These are phyloP conservation scores for Dicroscelio sp. DNA, from an alignment of 2,888 invertebrate species.

Conservation along the genomic window DNA sequence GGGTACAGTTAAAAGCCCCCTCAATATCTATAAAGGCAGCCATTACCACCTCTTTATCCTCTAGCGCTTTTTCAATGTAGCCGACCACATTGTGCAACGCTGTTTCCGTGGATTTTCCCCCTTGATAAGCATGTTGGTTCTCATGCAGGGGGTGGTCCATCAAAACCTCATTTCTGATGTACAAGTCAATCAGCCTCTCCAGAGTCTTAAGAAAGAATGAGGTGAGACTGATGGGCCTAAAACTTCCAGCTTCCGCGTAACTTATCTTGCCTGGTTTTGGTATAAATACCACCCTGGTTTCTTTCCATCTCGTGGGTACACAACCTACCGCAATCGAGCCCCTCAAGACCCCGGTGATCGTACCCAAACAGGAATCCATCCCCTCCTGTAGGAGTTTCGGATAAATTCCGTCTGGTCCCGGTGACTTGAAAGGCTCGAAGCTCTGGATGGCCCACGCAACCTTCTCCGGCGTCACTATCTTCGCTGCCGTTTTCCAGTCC, in stretches of 20 bases:
- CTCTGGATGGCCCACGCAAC: slow-evolving; percentile 13
- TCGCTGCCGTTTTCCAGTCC: slow-evolving; percentile 5
- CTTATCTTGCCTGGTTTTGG: background rate
- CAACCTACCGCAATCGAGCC: background rate
- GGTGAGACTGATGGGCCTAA: background rate
- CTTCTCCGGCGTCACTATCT: background rate
- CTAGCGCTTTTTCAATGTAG: background rate
- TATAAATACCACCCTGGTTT: slow-evolving; percentile 34
- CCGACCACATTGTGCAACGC: slow-evolving; percentile 37
- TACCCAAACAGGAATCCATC: background rate
- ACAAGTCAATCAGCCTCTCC: slow-evolving; percentile 72
- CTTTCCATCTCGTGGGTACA: background rate
- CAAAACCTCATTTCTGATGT: slow-evolving; percentile 52
- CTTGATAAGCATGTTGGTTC: slow-evolving; percentile 79
- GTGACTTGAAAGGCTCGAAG: too few relatives aligned
- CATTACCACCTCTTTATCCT: background rate
- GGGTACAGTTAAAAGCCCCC: slow-evolving; percentile 1
- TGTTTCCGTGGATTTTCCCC: slow-evolving; percentile 72
- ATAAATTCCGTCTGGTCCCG: too few relatives aligned
- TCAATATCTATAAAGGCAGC: slow-evolving; percentile 3
- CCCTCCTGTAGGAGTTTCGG: too few relatives aligned
- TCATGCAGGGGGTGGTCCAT: slow-evolving; percentile 47
- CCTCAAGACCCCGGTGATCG: background rate
- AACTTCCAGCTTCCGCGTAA: background rate
- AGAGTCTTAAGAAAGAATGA: background rate